A percentile compares a stretch with the other conserved stretches of the same genome.
phyloP scores from a whole-genome alignment of 2,113 vertebrate species.

The Elachura formosa region DNA sequence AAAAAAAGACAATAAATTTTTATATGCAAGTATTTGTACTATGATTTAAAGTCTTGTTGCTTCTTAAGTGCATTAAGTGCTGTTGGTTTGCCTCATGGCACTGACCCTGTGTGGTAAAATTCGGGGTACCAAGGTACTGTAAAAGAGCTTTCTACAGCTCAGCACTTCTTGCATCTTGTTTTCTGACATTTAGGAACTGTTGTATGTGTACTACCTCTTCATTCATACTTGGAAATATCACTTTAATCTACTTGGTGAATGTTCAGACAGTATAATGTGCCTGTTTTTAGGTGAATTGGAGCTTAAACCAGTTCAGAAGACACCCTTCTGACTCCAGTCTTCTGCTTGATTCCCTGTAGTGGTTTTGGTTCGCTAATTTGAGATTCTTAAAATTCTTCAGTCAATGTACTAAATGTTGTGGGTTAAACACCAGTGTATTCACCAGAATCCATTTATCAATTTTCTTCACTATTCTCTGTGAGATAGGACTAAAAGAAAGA shows the following conservation, averaged over 20 bases:
- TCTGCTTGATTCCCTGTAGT: neutral
- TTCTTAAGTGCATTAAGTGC: neutral
- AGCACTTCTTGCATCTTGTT: neutral
- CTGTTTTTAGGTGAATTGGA: neutral
- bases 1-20: conserved; percentile 40
- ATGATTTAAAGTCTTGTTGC: neutral
- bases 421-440: too few relatives aligned
- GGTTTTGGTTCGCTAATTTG: too few relatives aligned
- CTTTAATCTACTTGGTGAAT: neutral
- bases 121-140: rapidly evolving
- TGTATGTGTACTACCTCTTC: neutral
- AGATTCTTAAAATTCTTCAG: too few relatives aligned
- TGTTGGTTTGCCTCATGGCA: neutral
- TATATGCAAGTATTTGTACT: conserved; percentile 14
- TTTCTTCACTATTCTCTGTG: too few relatives aligned
- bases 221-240: neutral
- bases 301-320: neutral
- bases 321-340: neutral
- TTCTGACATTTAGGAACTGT: neutral
- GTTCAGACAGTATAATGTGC: neutral
- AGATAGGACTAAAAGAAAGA: too few relatives aligned
- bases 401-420: too few relatives aligned
- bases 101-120: neutral
- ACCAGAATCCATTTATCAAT: too few relatives aligned
- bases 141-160: neutral